Evolutionary conservation across 1,140 invertebrate species (phyloP).

Genomic region (Bombus superbus): DNA sequence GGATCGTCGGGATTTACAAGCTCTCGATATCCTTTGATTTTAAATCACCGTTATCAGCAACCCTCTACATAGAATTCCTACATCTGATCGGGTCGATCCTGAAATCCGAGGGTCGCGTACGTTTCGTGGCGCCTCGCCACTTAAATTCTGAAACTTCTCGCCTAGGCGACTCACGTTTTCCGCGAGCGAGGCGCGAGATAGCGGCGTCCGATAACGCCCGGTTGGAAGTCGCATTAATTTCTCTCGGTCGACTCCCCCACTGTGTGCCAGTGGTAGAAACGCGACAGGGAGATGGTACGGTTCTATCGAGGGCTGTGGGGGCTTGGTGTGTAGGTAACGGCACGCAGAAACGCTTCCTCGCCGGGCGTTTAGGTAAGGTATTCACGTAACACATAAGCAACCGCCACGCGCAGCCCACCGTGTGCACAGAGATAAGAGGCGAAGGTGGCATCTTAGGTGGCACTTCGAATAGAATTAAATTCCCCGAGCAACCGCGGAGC

Average conservation of each 20-base stretch:
- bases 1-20: not conserved
- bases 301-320: conserved; percentile 2
- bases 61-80: not conserved
- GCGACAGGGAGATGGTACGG: not conserved
- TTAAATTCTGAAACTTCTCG: conserved; percentile 70
- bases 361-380: conserved; percentile 72
- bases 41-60: not conserved
- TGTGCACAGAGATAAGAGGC: conserved; percentile 76
- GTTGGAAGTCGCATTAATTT: conserved; percentile 73
- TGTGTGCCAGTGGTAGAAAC: not conserved
- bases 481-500: conserved; percentile 54
- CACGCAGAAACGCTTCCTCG: conserved; percentile 60
- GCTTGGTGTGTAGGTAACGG: conserved; percentile 32
- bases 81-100: not conserved
- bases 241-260: conserved; percentile 60
- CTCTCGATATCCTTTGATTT: not conserved
- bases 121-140: conserved; percentile 28
- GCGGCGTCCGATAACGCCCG: conserved; percentile 67
- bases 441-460: conserved; percentile 69
- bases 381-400: conserved; percentile 77
- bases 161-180: conserved; percentile 73
- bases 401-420: conserved; percentile 73
- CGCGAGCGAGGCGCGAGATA: conserved; percentile 68
- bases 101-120: conserved; percentile 10
- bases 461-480: conserved; percentile 71